These are phyloP conservation scores for Nemotelus nigrinus DNA, from an alignment of 2,888 invertebrate genomes.

Conservation along the genomic window DNA sequence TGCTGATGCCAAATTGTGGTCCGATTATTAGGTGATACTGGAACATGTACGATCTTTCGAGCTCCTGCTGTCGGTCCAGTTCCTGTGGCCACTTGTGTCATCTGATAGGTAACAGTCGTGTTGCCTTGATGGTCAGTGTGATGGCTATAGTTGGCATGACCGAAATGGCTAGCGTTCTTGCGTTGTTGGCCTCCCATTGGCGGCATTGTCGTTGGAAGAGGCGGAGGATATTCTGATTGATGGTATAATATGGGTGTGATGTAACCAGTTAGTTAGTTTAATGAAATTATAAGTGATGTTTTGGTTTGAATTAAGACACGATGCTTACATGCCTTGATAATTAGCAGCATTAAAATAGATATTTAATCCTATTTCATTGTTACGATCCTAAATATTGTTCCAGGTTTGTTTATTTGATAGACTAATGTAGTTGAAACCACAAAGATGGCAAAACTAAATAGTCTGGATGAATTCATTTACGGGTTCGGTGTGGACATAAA, in stretches of 20 bases:
- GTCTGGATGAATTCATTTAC: too few species aligned
- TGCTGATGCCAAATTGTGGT: slow-evolving; percentile 60
- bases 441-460: too few species aligned
- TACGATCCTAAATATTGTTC: too few species aligned
- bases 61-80: not conserved
- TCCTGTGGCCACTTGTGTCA: not conserved
- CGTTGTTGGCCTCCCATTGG: slow-evolving; percentile 57
- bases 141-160: slow-evolving; percentile 45
- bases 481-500: too few species aligned
- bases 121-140: slow-evolving; percentile 49
- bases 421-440: too few species aligned
- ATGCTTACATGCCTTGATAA: too few species aligned
- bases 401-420: too few species aligned
- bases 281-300: slow-evolving; percentile 3
- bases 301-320: too few species aligned
- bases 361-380: too few species aligned
- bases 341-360: too few species aligned
- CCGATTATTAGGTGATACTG: slow-evolving; percentile 55
- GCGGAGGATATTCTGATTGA: slow-evolving; percentile 63
- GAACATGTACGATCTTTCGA: slow-evolving; percentile 22
- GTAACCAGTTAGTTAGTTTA: slow-evolving; percentile 16
- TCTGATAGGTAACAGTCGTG: slow-evolving; percentile 38
- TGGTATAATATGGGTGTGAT: slow-evolving; percentile 25
- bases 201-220: slow-evolving; percentile 65
- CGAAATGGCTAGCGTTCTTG: slow-evolving; percentile 57